Conservation (phyloP, 2,888 invertebrate genomes). For the Oegoconia quadripuncta region DNA sequence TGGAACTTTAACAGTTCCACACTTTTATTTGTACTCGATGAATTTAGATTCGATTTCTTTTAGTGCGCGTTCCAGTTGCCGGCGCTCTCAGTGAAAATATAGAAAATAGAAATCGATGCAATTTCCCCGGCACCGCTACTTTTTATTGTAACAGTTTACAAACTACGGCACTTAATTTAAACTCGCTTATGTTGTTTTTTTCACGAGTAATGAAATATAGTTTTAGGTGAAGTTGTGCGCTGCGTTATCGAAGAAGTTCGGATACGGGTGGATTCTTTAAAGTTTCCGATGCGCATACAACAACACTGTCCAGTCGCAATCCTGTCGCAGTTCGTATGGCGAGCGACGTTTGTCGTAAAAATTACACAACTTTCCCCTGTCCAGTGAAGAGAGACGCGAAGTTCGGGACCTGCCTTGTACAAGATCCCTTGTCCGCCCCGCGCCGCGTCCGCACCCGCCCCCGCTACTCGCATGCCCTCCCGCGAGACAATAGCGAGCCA, state of each 20-base stretch:
- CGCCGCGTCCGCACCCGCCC: conserved; percentile 27
- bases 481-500: conserved; percentile 61
- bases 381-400: conserved; percentile 37
- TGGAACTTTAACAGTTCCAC: conserved; percentile 55
- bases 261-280: conserved; percentile 26
- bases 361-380: conserved; percentile 53
- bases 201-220: conserved; percentile 29
- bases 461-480: conserved; percentile 24
- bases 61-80: conserved; percentile 23
- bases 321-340: conserved; percentile 12
- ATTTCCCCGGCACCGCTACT: conserved; percentile 34
- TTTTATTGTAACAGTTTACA: conserved; percentile 39
- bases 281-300: conserved; percentile 26
- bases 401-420: conserved; percentile 25
- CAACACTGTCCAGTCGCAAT: conserved; percentile 35
- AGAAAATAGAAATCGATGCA: conserved; percentile 40
- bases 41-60: conserved; percentile 61
- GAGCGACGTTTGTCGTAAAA: conserved; percentile 52
- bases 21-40: conserved; percentile 62
- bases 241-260: conserved; percentile 10
- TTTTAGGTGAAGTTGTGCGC: conserved; percentile 20
- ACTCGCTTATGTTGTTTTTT: conserved; percentile 29
- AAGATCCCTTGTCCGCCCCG: too few species aligned
- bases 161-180: conserved; percentile 35
- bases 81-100: conserved; percentile 28